A percentile compares a stretch with the other conserved stretches of the same genome.
These are phyloP conservation scores for Phortica okadai DNA, from an alignment of 2,888 invertebrate genomes.

Conservation along the genomic window DNA sequence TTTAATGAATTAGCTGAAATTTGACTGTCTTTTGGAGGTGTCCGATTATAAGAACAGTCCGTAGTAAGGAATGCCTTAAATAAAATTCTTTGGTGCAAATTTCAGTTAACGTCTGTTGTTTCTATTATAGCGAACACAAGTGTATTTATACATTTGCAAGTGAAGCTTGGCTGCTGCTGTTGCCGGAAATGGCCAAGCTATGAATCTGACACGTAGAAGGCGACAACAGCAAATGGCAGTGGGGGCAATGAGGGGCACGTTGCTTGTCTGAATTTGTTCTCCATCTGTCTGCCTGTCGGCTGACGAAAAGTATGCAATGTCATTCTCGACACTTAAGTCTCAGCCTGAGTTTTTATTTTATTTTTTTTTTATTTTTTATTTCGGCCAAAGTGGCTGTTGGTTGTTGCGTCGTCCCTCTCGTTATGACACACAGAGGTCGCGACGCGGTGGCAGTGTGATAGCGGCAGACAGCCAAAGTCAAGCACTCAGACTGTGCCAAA, in stretches of 20 bases:
- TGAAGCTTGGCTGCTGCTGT: conserved; percentile 3
- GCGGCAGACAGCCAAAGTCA: conserved; percentile 4
- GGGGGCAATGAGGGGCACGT: neutral
- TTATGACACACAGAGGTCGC: conserved; percentile 12
- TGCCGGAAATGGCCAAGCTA: conserved; percentile 15
- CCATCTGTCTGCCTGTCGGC: conserved; percentile 7
- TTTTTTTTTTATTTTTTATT: neutral
- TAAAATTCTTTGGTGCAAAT: too few relatives aligned
- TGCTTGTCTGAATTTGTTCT: neutral
- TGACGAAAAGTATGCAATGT: conserved; percentile 18
- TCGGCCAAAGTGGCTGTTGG: neutral
- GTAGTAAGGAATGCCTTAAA: too few relatives aligned
- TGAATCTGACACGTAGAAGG: neutral
- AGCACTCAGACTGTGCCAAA: neutral
- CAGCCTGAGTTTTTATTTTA: neutral
- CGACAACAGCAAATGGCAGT: neutral
- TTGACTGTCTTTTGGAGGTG: too few relatives aligned
- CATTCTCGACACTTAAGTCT: conserved; percentile 18
- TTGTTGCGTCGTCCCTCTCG: neutral
- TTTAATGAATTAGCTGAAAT: too few relatives aligned
- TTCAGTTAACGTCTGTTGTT: too few relatives aligned
- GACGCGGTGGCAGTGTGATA: neutral
- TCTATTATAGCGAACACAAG: neutral
- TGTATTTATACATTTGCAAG: conserved; percentile 2
- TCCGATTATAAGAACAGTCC: too few relatives aligned